phyloP scores from a whole-genome alignment of 2,797 vertebrate species.

The Natrix natrix region DNA sequence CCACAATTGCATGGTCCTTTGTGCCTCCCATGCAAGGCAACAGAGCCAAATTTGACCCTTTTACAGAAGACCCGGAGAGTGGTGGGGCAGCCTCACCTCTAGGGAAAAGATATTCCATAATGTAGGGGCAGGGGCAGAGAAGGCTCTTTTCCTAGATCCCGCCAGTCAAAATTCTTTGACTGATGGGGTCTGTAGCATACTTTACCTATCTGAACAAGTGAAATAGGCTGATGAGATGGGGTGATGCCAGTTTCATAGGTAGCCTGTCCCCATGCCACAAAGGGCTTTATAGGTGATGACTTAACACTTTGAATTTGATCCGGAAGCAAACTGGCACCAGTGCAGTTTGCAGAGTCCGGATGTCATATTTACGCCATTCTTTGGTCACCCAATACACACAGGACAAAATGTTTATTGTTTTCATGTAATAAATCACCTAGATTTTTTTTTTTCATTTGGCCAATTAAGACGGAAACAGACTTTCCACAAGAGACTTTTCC shows the following conservation, averaged over 20 bases:
- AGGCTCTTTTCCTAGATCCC: neutral
- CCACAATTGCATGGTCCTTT: neutral
- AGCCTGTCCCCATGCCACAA: neutral
- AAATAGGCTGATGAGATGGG: neutral
- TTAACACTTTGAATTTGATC: neutral
- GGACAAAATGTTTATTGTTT: neutral
- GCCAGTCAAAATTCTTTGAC: too few relatives aligned
- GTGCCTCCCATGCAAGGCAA: neutral
- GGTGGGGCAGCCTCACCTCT: neutral
- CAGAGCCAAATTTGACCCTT: neutral
- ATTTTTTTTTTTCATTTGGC: neutral
- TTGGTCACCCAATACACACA: neutral
- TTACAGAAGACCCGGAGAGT: neutral
- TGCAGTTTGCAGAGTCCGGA: neutral
- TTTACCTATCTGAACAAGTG: neutral
- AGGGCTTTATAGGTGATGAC: neutral
- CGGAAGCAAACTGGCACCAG: neutral
- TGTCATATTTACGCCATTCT: neutral
- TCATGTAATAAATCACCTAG: neutral
- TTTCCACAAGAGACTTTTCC: neutral
- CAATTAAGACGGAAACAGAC: neutral
- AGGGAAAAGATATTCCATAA: neutral
- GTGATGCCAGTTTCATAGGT: neutral
- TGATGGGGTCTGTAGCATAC: neutral
- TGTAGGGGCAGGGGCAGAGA: neutral